Conservation (phyloP, 2,113 vertebrate species). For the Sciurus niger region DNA sequence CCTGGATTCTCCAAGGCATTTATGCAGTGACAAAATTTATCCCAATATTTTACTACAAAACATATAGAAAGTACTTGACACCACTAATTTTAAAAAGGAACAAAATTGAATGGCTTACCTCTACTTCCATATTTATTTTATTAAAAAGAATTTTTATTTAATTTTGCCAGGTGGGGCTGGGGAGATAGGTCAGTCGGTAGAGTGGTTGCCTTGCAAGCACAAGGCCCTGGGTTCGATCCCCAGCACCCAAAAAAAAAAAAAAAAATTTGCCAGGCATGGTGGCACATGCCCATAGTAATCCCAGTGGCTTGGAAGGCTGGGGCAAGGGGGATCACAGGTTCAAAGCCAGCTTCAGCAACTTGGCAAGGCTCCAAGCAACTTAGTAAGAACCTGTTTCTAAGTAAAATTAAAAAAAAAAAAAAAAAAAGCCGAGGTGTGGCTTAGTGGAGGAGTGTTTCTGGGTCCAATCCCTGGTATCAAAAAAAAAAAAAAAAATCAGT, state of each 20-base stretch:
- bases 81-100: neutral
- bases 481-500: too few relatives aligned
- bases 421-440: neutral
- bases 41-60: conserved; percentile 2
- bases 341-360: too few relatives aligned
- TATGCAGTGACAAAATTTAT: neutral
- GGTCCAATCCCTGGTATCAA: neutral
- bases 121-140: neutral
- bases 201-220: too few relatives aligned
- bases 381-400: neutral
- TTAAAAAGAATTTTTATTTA: too few relatives aligned
- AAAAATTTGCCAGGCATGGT: too few relatives aligned
- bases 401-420: neutral
- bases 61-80: neutral
- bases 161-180: too few relatives aligned
- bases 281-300: neutral
- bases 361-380: neutral
- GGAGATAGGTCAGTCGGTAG: too few relatives aligned
- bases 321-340: neutral
- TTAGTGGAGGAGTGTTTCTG: neutral
- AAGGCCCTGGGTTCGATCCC: too few relatives aligned
- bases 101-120: conserved; percentile 5
- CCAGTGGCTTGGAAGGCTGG: neutral
- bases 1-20: neutral
- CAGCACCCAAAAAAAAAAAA: too few relatives aligned